phyloP scores from a whole-genome alignment of 2,797 vertebrate species.

The Poecilia wingei region DNA sequence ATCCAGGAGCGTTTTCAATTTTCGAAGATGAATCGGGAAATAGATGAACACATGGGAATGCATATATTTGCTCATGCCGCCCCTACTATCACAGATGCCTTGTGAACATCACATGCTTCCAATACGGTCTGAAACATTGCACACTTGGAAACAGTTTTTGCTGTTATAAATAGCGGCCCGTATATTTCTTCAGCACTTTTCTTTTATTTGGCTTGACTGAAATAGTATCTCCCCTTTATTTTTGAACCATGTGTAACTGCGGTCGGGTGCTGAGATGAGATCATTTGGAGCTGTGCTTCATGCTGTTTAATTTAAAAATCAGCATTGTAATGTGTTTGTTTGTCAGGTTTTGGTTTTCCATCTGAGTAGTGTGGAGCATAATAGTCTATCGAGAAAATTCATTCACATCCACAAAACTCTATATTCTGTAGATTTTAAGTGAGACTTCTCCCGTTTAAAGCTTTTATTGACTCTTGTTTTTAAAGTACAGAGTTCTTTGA shows the following conservation, averaged over 20 bases:
- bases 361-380: neutral
- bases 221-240: slow-evolving; percentile 13
- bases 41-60: slow-evolving; percentile 58
- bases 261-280: slow-evolving; percentile 5
- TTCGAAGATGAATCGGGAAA: slow-evolving; percentile 32
- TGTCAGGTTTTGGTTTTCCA: neutral
- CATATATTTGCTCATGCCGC: slow-evolving; percentile 56
- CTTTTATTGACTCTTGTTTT: slow-evolving; percentile 5
- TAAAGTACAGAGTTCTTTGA: neutral
- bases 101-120: slow-evolving; percentile 44
- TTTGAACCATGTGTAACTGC: slow-evolving; percentile 1
- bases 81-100: slow-evolving; percentile 50
- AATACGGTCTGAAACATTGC: slow-evolving; percentile 9
- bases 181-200: slow-evolving; percentile 18
- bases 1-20: slow-evolving; percentile 15
- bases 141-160: slow-evolving; percentile 27
- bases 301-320: neutral
- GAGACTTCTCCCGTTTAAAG: neutral
- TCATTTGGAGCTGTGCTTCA: neutral
- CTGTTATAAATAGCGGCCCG: slow-evolving; percentile 6
- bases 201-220: slow-evolving; percentile 21
- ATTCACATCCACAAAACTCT: neutral
- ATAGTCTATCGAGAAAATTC: neutral
- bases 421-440: neutral
- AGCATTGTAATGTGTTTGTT: neutral